Evolutionary conservation across 2,888 invertebrate genomes (phyloP), one percentile per base, ranked within the genome.

Genomic region (Amblyjoppa fuscipennis): DNA sequence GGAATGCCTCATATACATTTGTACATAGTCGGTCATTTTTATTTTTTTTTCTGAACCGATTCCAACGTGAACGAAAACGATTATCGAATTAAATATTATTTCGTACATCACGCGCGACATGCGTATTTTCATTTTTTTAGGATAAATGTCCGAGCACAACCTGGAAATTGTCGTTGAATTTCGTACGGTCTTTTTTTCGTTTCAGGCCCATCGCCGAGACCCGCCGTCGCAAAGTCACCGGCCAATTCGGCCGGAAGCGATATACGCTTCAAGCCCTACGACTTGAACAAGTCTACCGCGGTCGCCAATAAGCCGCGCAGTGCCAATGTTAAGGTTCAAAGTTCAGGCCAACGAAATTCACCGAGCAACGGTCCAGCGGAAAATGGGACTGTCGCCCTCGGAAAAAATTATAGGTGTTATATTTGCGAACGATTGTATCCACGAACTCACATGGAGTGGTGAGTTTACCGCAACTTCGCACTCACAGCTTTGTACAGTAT

Each of bases 391-490:
- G 92, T 92, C 49, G 90, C 90, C 31, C 85, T 91, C 25, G 93
- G 93, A 56, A 93, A 94, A 90, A 94, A 94, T 87, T 95, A 94
- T 89, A 93, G 96, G 90, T 98, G 98, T 93, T 97, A 97, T 95
- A 97, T 98, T 91, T 98, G 98, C 94, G 96, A 97, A 92, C 96
- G 97, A 76, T 95, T 97, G 70, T 97, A 96, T 95, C 95, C 96
- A 83, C 96, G 97, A 89, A 96, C 96, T 90, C 97, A 97, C 89
- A 97, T 98, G 97, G 97, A 98, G 94, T 98, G 98, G 98, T 93
- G 83, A 87, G 90, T 88, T 64, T 20, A 74, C 45, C 4, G 41
- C 31, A 45, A 83, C 31, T 13, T 31, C n/a, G 34, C 49, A 25
- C 34, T 70, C 49, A 69, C 41, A 34, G 16, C 49, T 28, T 20